These are phyloP conservation scores for Scophthalmus maximus DNA, from an alignment of 2,113 vertebrate species.

Conservation along the genomic window DNA sequence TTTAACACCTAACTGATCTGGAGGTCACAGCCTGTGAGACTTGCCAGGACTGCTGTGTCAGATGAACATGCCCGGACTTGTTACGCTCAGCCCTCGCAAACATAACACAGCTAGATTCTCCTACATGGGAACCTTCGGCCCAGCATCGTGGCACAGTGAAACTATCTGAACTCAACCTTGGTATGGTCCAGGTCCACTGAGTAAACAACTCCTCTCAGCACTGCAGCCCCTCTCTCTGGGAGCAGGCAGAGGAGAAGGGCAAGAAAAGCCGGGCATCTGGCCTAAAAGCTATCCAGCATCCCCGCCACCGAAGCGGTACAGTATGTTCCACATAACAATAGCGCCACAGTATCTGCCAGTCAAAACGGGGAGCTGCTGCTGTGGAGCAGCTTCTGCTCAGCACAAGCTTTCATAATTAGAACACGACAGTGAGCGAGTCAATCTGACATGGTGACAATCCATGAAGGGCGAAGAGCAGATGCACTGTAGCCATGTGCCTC, in stretches of 20 bases:
- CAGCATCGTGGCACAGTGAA: conserved; percentile 19
- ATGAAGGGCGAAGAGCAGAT: conserved; percentile 42
- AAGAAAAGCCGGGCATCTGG: conserved; percentile 36
- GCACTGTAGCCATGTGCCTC: conserved; percentile 11
- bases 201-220: conserved; percentile 48
- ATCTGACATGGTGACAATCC: conserved; percentile 44
- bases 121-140: neutral
- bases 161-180: neutral
- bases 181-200: conserved; percentile 9
- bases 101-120: neutral
- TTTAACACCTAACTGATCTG: conserved; percentile 20
- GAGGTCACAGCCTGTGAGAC: conserved; percentile 11
- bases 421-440: conserved; percentile 38
- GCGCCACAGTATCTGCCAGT: conserved; percentile 55
- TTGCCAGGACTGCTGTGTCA: conserved; percentile 1
- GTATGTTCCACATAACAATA: conserved; percentile 75
- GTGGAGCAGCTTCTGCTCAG: conserved; percentile 54
- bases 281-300: conserved; percentile 56
- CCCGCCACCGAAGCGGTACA: conserved; percentile 63
- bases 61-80: conserved; percentile 59
- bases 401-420: conserved; percentile 64
- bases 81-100: conserved; percentile 25
- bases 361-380: conserved; percentile 47
- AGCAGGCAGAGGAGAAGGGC: conserved; percentile 4
- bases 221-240: conserved; percentile 28